Evolutionary conservation across 2,113 vertebrate genomes (phyloP), one percentile per base, ranked within the genome.

Genomic region (Perca flavescens): DNA sequence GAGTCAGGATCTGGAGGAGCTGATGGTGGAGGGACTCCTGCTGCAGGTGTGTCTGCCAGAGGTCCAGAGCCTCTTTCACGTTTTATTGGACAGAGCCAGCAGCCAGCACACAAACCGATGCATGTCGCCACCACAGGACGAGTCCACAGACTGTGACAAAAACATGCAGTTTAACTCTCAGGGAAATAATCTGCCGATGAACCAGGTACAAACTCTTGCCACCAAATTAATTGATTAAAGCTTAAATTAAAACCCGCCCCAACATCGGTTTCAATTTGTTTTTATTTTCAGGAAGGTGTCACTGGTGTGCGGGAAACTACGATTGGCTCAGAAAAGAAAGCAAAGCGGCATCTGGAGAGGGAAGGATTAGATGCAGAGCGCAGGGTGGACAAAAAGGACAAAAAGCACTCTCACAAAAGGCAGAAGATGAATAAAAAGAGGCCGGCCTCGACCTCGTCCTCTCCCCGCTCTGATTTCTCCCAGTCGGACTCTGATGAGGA

Each of bases 11-110:
- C 94, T 98, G 90, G 97, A 97, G 54, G 96, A 98, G 86, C 88
- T 99, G 80, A 95, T 99, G 96, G 98, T 99, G 95, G 98, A 99
- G 90, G 98, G 97, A 25, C 97, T 99, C 70, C 94, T 99, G 86
- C 96, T 99, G 11, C 97, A 97, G 92, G 97, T 99, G 22, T 96
- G 96, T 62, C 90, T 99, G 80, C 97, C 97, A 0, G 98, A 99
- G 90, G 95, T 97, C 80, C 96, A 97, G 92, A 96, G 96, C 83
- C 95, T 99, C 31, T 97, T 97, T 88, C 96, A 94, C 66, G 89
- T 94, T 31, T 91, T 99, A 36, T 90, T 98, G 87, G 94, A 96
- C 0, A 94, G 96, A 80, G 95, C 94, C 58, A 95, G 92, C 3
- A 83, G 75, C 68, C 82, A 87, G 74, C 93, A 88, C 1, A 74